Base-by-base conservation (phyloP, 2,888 invertebrate species). In the Diarsia rubi region DNA sequence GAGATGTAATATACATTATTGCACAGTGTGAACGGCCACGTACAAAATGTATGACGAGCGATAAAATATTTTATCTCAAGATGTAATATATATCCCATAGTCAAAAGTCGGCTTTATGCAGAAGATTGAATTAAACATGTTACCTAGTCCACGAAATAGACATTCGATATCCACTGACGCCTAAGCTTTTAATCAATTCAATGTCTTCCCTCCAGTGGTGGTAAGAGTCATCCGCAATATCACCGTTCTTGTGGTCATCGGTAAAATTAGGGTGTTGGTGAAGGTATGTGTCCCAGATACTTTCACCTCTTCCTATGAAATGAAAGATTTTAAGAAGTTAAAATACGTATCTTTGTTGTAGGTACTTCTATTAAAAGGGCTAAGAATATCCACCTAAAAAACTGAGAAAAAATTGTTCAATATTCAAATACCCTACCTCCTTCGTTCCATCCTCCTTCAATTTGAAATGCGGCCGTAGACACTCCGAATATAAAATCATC, bases 141-240 rank as follows among this genome's bases (percentile, higher is more conserved):
- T 87, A 96, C 96, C 96, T 96, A 8, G 98, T 93, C 98, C 98
- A 98, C 0, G 98, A 97, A 67, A 98, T 94, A 0, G 98, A 98
- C 90, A 98, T 97, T 27, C 98, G 96, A 90, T 98, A 98, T 83
- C 97, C 97, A 73, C 97, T 93, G 0, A 97, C 97, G 19, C 97
- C 97, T n/a, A 98, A 91, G 52, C 97, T 95, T 79, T 96, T 95
- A 1, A 98, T 89, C 93, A 97, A 96, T 82, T 96, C 91, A 0
- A 98, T 96, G 86, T 98, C 98, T 31, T 97, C 96, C 84, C 95
- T 97, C 87, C 97, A 98, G 86, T 97, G 97, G 90, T 98, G 97
- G 89, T 98, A 98, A 8, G 97, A 98, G 90, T 98, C 97, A 59
- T 98, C 97, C 0, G 98, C 97, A 0, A 97, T 91, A 84, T 98